Base-by-base conservation (phyloP, 1,140 invertebrate species). In the Hylaeus anthracinus region DNA sequence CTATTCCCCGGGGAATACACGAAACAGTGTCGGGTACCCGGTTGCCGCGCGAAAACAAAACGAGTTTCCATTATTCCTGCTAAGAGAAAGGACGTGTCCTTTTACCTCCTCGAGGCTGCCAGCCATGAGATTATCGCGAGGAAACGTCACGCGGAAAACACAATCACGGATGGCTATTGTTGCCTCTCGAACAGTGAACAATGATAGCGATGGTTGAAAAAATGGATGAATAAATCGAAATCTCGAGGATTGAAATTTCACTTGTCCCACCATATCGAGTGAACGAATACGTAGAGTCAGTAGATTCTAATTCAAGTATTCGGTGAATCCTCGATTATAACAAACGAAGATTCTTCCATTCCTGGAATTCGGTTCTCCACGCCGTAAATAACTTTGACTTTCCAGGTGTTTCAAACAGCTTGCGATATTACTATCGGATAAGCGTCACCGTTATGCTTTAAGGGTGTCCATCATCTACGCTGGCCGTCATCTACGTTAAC, bases 1-100 rank as follows among this genome's bases (percentile, higher is more conserved):
- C 65, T 72, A 63, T 82, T 72, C 80, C 74, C 61, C n/a, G 41
- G 41, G 85, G 83, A 71, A 69, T 72, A 71, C 12, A 70, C 77
- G 56, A 39, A 56, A 58, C 53, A 37, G 37, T 10, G 41, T 48
- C 48, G 37, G 39, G 39, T 51, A 60, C n/a, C 48, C 60, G 37
- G 14, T 67, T 55, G 58, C 66, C 48, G 61, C 48, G 66, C 51
- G 26, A n/a, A 48, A 67, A 79, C 79, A 26, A 77, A 64, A 73
- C 72, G 43, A 66, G 71, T 72, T 63, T 43, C 56, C 66, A 60
- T 78, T 77, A n/a, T 51, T 64, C 63, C 61, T 43, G 41, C 10
- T 15, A 15, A 39, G 15, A n/a, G 39, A 39, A 65, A 64, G n/a
- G 48, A 51, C 9, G 12, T 39, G 5, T 65, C 63, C 37, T 58